Evolutionary conservation across 2,113 vertebrate species (phyloP), one percentile per base, ranked within the genome.

Genomic region (Anser brachyrhynchus): DNA sequence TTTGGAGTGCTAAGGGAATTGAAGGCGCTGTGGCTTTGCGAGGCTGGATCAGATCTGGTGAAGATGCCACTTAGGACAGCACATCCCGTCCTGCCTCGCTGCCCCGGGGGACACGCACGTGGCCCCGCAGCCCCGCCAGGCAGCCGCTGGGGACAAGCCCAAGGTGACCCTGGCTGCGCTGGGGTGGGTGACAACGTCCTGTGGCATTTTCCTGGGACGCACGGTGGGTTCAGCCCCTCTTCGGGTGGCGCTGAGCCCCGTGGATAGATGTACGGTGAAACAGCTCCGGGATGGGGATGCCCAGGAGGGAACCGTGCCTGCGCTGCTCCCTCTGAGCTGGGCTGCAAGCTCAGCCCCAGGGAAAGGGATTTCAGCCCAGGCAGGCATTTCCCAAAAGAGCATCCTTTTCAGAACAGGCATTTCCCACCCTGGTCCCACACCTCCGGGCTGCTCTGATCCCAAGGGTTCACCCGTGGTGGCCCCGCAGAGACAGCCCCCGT

Each of bases 1-100:
- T 97, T 95, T 95, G 87, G 93, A 97, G 95, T 82, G 94, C 96
- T 95, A 93, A 97, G 96, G 96, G 96, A 97, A 95, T 95, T 97
- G 96, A 93, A 97, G 81, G 94, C 55, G 64, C 93, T 96, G 84
- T 93, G 95, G 94, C 96, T 96, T 95, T 95, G 95, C 94, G 90
- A 94, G 94, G 90, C 95, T 96, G 90, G 93, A 96, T 96, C 94
- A 97, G 94, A 96, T 96, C 87, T 94, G 91, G 96, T 74, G 94
- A 96, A 96, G 95, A 96, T 31, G 82, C 93, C 95, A 94, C 93
- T 95, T 94, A 95, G 95, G 46, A 93, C 82, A 87, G 91, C 65
- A 93, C 91, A 90, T 94, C 67, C 94, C 62, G 61, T 90, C 26
- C 93, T 84, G 71, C 31, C 31, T 82, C 2, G 0, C 37, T 71